These are phyloP conservation scores for Microchirus variegatus DNA, from an alignment of 2,797 vertebrate species.

Conservation along the genomic window DNA sequence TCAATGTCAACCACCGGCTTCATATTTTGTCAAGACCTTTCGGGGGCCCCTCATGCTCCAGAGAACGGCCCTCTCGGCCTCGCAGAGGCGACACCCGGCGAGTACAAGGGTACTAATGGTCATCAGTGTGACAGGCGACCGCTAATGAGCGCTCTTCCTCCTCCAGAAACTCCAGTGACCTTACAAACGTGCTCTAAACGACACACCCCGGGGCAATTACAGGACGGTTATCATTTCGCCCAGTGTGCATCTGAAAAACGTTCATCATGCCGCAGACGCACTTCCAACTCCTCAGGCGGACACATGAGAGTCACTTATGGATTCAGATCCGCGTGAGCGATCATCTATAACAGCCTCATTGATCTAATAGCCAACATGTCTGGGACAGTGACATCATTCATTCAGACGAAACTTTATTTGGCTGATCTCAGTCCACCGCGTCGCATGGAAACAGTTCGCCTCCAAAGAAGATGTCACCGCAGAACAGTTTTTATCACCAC, in stretches of 20 bases:
- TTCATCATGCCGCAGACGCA: slow-evolving; percentile 22
- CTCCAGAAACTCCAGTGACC: slow-evolving; percentile 36
- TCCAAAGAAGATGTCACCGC: slow-evolving; percentile 1
- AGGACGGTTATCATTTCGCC: slow-evolving; percentile 20
- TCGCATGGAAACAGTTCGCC: background rate
- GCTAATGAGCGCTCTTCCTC: slow-evolving; percentile 44
- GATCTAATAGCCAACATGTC: background rate
- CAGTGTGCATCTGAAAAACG: slow-evolving; percentile 10
- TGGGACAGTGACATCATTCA: background rate
- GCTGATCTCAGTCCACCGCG: background rate
- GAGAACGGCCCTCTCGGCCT: slow-evolving; percentile 33
- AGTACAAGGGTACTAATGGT: slow-evolving; percentile 46
- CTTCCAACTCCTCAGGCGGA: slow-evolving; percentile 1
- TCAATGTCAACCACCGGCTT: slow-evolving; percentile 15
- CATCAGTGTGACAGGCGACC: slow-evolving; percentile 47
- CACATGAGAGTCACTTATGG: background rate
- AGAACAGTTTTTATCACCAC: background rate
- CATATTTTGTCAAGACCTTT: slow-evolving; percentile 20
- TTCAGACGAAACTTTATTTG: background rate
- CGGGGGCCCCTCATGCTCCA: slow-evolving; percentile 1
- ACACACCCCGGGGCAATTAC: slow-evolving; percentile 51
- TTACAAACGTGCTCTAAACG: slow-evolving; percentile 16
- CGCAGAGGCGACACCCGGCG: slow-evolving; percentile 43
- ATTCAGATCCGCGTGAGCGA: background rate
- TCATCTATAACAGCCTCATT: background rate